Evolutionary conservation across 2,888 invertebrate genomes (phyloP).

Genomic region (Choreutis nemorana): DNA sequence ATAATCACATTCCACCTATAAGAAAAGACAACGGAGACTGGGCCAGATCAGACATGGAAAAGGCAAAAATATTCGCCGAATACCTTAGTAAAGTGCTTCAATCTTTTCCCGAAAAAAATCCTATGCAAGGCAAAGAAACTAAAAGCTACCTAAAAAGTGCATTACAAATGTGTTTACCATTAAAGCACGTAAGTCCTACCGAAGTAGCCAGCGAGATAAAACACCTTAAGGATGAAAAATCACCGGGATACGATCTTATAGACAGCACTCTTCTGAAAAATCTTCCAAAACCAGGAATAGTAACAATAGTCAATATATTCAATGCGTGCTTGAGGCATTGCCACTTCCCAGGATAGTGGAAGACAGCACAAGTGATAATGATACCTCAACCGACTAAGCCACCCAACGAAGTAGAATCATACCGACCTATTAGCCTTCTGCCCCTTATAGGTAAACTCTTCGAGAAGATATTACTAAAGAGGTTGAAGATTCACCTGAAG

Average conservation of each 20-base stretch:
- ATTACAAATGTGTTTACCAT: constrained; percentile 4
- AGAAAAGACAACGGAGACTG: background rate
- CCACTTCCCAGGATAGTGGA: constrained; percentile 5
- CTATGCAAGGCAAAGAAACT: background rate
- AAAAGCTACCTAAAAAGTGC: background rate
- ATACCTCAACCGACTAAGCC: background rate
- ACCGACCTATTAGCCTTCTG: constrained; percentile 8
- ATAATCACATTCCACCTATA: constrained; percentile 3
- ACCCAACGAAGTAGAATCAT: constrained; percentile 4
- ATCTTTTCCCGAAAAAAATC: background rate
- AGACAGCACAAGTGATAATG: constrained; percentile 6
- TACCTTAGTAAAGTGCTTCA: constrained; percentile 2
- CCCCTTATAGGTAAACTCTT: constrained; percentile 6
- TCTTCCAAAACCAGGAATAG: constrained; percentile 4
- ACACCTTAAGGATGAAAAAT: constrained; percentile 2
- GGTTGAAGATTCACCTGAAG: background rate
- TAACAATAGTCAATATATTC: constrained; percentile 1
- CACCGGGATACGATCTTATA: constrained; percentile 5
- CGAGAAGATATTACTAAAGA: constrained; percentile 5
- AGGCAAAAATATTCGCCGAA: constrained; percentile 4
- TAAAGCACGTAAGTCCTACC: background rate
- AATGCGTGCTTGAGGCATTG: constrained; percentile 4
- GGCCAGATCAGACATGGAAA: constrained; percentile 6
- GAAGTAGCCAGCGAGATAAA: background rate
- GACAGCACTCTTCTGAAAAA: constrained; percentile 5